Percentiles rank a stretch among this genome's conserved stretches.
Conservation (phyloP, 35 echinoderm and acorn worm genomes). For the Lytechinus pictus region DNA sequence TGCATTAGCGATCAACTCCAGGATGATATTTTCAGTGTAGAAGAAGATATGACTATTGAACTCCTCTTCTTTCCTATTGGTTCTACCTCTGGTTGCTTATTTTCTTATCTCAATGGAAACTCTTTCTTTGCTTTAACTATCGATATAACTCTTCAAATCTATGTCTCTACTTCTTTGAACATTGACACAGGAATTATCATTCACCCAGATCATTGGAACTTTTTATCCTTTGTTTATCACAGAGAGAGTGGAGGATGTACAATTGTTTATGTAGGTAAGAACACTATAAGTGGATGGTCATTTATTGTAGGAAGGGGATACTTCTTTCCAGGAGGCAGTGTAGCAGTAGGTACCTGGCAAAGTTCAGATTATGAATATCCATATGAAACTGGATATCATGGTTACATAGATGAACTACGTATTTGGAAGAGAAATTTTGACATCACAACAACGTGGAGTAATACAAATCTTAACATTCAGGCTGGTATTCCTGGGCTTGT, state of each 20-base stretch:
- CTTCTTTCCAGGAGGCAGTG: slow-evolving; percentile 60
- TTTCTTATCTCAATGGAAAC: background rate
- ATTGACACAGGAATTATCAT: slow-evolving; percentile 68
- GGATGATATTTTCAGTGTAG: slow-evolving; percentile 42
- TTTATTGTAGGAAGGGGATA: slow-evolving; percentile 49
- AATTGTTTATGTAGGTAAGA: slow-evolving; percentile 64
- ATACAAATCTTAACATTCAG: slow-evolving; percentile 65
- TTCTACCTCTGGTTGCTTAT: background rate
- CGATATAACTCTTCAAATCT: slow-evolving; percentile 42
- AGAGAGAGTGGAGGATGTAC: slow-evolving; percentile 50
- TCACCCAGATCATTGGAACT: slow-evolving; percentile 59
- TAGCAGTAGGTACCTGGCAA: slow-evolving; percentile 80
- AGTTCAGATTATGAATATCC: slow-evolving; percentile 36
- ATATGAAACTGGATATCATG: slow-evolving; percentile 49
- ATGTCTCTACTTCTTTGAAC: background rate
- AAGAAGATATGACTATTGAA: slow-evolving; percentile 71
- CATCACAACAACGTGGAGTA: slow-evolving; percentile 59
- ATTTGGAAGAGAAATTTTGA: slow-evolving; percentile 79
- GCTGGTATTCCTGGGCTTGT: slow-evolving; percentile 39
- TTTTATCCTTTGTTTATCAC: slow-evolving; percentile 76
- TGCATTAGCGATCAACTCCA: slow-evolving; percentile 68
- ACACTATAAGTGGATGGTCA: slow-evolving; percentile 51
- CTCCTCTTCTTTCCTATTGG: slow-evolving; percentile 48
- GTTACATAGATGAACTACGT: slow-evolving; percentile 83
- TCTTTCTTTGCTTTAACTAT: slow-evolving; percentile 10